phyloP scores from a whole-genome alignment of 2,113 vertebrate genomes.

The Sylvietta virens region DNA sequence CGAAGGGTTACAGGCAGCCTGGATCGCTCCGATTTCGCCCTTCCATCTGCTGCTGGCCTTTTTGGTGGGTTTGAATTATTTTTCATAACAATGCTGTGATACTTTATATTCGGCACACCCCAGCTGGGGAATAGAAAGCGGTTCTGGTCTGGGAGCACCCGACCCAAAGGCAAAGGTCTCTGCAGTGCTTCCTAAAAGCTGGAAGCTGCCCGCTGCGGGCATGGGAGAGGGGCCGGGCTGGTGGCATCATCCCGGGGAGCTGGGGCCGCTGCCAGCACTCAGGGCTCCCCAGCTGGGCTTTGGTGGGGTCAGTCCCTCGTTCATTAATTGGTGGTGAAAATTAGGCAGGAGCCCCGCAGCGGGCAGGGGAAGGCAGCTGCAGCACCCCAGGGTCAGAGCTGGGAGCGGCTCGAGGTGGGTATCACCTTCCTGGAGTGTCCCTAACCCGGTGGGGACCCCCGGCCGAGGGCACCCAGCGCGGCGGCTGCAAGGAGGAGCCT shows the following conservation, averaged over 20 bases:
- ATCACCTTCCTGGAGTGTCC: neutral
- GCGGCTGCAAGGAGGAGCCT: neutral
- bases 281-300: neutral
- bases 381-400: neutral
- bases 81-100: neutral
- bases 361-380: neutral
- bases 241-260: neutral
- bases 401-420: neutral
- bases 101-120: neutral
- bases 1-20: neutral
- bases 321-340: neutral
- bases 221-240: neutral
- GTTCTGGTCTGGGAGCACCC: neutral
- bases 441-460: rapidly evolving
- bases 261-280: neutral
- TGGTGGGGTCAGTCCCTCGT: neutral
- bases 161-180: neutral
- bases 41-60: neutral
- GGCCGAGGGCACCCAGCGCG: rapidly evolving
- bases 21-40: neutral
- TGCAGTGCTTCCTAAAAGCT: neutral
- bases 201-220: neutral
- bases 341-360: neutral
- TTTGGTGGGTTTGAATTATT: constrained; percentile 39
- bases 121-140: neutral